These are phyloP conservation scores for Sicus ferrugineus DNA, from an alignment of 2,888 invertebrate genomes.

Conservation along the genomic window DNA sequence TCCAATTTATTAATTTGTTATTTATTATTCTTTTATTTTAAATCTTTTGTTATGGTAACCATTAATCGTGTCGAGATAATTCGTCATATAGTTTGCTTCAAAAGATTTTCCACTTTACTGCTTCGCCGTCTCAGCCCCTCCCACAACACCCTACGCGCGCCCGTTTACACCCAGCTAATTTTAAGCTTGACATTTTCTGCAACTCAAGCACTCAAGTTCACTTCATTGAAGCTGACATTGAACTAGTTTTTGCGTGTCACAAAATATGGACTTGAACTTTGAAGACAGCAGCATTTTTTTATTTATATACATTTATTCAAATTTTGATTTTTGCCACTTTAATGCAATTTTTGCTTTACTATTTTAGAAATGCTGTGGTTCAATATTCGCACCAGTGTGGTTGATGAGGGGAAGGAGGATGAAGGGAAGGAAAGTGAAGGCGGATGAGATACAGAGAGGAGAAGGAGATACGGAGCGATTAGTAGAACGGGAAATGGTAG, in stretches of 20 bases:
- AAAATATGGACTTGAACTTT: constrained; percentile 45
- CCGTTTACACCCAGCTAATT: neutral
- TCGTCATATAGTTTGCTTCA: neutral
- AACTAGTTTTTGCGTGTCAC: constrained; percentile 31
- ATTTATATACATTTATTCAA: too few species aligned
- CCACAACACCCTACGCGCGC: neutral
- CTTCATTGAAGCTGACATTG: constrained; percentile 27
- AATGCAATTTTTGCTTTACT: too few species aligned
- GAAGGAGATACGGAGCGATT: too few species aligned
- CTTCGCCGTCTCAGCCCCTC: neutral
- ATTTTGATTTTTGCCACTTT: too few species aligned
- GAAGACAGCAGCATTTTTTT: constrained; percentile 15
- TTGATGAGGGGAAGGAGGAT: too few species aligned
- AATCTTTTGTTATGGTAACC: neutral
- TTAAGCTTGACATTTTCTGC: neutral
- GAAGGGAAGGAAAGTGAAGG: too few species aligned
- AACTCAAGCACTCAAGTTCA: neutral
- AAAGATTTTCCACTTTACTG: neutral
- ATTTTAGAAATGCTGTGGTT: too few species aligned
- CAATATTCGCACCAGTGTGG: too few species aligned
- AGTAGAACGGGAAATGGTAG: too few species aligned
- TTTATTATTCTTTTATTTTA: neutral
- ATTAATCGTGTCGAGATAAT: neutral
- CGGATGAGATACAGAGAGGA: too few species aligned
- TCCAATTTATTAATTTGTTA: neutral